Evolutionary conservation across 2,797 vertebrate species (phyloP).

Genomic region (Lateolabrax maculatus): DNA sequence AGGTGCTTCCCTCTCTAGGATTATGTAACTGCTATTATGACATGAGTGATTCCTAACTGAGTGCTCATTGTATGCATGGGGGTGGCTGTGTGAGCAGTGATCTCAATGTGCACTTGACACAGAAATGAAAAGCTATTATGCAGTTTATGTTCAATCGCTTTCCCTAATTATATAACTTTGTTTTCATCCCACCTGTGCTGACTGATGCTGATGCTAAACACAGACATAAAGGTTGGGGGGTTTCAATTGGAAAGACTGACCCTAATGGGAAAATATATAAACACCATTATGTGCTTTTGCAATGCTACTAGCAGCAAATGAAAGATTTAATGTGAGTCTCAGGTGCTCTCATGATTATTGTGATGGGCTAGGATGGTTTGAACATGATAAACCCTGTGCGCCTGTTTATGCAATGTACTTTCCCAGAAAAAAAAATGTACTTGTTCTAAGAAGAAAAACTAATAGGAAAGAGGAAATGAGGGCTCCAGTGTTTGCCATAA

Average conservation of each 20-base stretch:
- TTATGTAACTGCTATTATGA: slow-evolving; percentile 65
- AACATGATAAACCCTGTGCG: slow-evolving; percentile 61
- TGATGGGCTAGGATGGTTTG: slow-evolving; percentile 51
- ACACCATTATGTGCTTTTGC: slow-evolving; percentile 65
- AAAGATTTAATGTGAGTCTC: slow-evolving; percentile 64
- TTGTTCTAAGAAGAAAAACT: neutral
- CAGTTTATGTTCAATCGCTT: slow-evolving; percentile 43
- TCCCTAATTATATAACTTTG: slow-evolving; percentile 50
- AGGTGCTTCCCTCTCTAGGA: slow-evolving; percentile 48
- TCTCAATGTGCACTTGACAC: slow-evolving; percentile 70
- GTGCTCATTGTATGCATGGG: slow-evolving; percentile 29
- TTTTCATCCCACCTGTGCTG: slow-evolving; percentile 35
- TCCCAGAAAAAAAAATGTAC: slow-evolving; percentile 37
- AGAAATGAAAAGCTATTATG: slow-evolving; percentile 66
- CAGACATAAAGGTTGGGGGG: slow-evolving; percentile 28
- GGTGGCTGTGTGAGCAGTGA: slow-evolving; percentile 42
- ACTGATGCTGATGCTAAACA: slow-evolving; percentile 28
- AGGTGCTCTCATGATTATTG: slow-evolving; percentile 69
- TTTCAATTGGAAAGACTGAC: slow-evolving; percentile 46
- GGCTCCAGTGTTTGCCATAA: neutral
- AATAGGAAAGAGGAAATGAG: slow-evolving; percentile 20
- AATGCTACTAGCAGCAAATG: slow-evolving; percentile 48
- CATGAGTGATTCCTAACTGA: slow-evolving; percentile 57
- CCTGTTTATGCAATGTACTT: slow-evolving; percentile 64
- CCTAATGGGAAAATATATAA: slow-evolving; percentile 60